Conservation (phyloP, 2,113 vertebrate genomes). For the Hemicordylus capensis region DNA sequence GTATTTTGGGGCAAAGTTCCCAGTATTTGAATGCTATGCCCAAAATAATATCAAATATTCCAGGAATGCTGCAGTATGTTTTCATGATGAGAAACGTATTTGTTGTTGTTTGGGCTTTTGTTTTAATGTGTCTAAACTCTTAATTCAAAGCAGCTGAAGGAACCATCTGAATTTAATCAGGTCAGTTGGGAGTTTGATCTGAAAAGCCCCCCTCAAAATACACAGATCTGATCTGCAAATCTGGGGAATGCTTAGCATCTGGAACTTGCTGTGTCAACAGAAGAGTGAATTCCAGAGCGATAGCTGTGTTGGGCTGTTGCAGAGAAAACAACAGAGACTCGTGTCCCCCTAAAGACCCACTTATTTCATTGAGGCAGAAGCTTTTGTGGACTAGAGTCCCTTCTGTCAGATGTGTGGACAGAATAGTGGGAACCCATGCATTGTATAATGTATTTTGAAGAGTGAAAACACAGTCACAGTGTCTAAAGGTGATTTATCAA, state of each 20-base stretch:
- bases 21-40: constrained; percentile 2
- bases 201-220: constrained; percentile 7
- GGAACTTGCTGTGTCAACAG: constrained; percentile 33
- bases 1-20: not conserved
- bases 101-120: not conserved
- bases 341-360: not conserved
- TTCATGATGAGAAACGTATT: constrained; percentile 13
- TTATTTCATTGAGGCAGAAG: not conserved
- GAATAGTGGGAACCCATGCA: not conserved
- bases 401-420: not conserved
- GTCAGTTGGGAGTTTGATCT: constrained; percentile 18
- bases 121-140: not conserved
- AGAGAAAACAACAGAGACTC: constrained; percentile 1
- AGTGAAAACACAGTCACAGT: not conserved
- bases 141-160: constrained; percentile 22
- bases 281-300: constrained; percentile 19
- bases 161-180: not conserved
- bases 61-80: constrained; percentile 22
- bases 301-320: not conserved
- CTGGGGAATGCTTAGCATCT: constrained; percentile 27
- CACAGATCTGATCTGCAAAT: constrained; percentile 5
- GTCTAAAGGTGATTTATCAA: not conserved
- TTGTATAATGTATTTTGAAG: not conserved
- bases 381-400: not conserved
- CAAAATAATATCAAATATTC: constrained; percentile 23